Evolutionary conservation across 2,797 vertebrate species (phyloP), one percentile per base, ranked within the genome.

Genomic region (Xiphorhynchus erythropygius): DNA sequence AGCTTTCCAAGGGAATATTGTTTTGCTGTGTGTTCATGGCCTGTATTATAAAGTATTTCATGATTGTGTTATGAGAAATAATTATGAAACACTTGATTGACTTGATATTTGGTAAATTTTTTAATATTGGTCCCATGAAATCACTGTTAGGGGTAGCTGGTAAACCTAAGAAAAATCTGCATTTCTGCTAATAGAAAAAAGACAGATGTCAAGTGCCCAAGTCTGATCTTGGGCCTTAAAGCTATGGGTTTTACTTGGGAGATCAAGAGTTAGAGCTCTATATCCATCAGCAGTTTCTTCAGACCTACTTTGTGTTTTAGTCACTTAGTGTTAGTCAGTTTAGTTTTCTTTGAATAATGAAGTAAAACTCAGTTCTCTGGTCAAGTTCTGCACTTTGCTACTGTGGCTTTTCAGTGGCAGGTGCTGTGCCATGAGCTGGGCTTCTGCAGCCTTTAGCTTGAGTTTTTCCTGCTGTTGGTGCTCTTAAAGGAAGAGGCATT

Each of bases 91-190:
- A 30, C 4, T 60, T 60, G 11, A 2, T 93, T 65, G 41, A 37
- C 7, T 70, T 84, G 33, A 2, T 52, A 16, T 14, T 74, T 62
- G 27, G 17, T 81, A 53, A 32, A 4, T 50, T n/a, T 68, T 74
- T 53, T 5, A 19, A 0, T 62, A 25, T 50, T 73, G 32, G 4
- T 33, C 30, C 16, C 2, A 8, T 3, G 6, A 49, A 49, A 32
- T 74, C 32, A 22, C 47, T 19, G 53, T 56, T 35, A 60, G 25
- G 8, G 13, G 8, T 64, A 59, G 42, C 69, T 3, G 8, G 11
- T 71, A 79, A 79, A 64, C 14, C 6, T 18, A 8, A 49, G 57
- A 44, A 69, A 60, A 84, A 60, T 52, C 39, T 44, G 4, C 5
- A 6, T 44, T 82, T 69, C 15, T 87, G 13, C 18, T 57, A 0